Percentiles rank a stretch among this genome's conserved stretches.
phyloP scores from a whole-genome alignment of 2,888 invertebrate species.

The Yponomeuta plumbellus region DNA sequence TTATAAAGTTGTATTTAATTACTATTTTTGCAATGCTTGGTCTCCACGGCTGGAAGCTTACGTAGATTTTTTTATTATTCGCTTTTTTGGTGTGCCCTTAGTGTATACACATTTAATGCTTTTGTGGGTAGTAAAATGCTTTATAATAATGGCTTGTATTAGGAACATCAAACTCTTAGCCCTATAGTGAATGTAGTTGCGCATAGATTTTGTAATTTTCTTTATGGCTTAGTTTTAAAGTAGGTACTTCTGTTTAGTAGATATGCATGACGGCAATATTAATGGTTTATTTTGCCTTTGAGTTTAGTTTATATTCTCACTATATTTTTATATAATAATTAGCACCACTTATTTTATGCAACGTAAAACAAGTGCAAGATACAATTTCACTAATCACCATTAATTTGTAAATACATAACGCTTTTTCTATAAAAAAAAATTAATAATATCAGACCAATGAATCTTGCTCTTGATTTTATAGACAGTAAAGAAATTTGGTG shows the following conservation, averaged over 20 bases:
- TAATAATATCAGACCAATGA: constrained; percentile 1
- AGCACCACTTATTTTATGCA: constrained; percentile 32
- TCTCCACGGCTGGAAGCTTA: constrained; percentile 62
- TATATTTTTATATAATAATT: constrained; percentile 48
- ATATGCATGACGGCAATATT: background rate
- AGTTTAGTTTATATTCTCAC: background rate
- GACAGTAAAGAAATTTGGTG: constrained; percentile 55
- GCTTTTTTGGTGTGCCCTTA: constrained; percentile 29
- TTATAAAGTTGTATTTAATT: constrained; percentile 23
- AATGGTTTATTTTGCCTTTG: background rate
- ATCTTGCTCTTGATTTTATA: constrained; percentile 61
- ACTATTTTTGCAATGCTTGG: constrained; percentile 28
- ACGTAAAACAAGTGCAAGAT: constrained; percentile 60
- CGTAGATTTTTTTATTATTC: constrained; percentile 38
- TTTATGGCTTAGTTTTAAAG: background rate
- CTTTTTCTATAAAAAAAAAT: background rate
- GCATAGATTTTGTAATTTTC: constrained; percentile 5
- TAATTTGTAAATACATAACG: constrained; percentile 1
- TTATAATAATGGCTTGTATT: constrained; percentile 20
- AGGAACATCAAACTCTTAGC: constrained; percentile 13
- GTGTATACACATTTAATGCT: constrained; percentile 46
- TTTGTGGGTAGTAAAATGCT: constrained; percentile 42
- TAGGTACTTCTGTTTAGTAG: background rate
- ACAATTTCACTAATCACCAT: constrained; percentile 14
- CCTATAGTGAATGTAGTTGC: constrained; percentile 5